Evolutionary conservation across 1,140 invertebrate genomes (phyloP).

Genomic region (Galleria mellonella): DNA sequence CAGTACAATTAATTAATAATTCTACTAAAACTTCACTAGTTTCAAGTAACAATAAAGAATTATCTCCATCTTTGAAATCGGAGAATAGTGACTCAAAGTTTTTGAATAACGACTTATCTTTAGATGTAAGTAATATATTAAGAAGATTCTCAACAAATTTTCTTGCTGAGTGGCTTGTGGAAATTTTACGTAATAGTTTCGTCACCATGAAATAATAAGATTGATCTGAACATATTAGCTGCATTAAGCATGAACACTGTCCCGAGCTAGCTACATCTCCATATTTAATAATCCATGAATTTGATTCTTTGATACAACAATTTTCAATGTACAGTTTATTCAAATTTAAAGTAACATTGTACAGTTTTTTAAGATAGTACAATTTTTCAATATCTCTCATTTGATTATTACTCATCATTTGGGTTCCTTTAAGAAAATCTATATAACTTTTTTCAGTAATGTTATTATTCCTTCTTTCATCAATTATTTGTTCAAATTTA

Average conservation of each 20-base stretch:
- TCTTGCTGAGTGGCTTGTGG: slow-evolving; percentile 34
- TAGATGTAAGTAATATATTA: slow-evolving; percentile 2
- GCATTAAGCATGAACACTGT: slow-evolving; percentile 29
- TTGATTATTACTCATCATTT: slow-evolving; percentile 31
- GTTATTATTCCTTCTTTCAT: slow-evolving; percentile 14
- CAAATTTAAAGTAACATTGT: slow-evolving; percentile 32
- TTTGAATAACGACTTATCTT: not conserved
- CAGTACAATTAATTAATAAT: slow-evolving; percentile 38
- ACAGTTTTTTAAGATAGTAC: slow-evolving; percentile 59
- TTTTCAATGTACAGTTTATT: slow-evolving; percentile 44
- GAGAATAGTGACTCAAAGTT: slow-evolving; percentile 24
- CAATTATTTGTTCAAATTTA: slow-evolving; percentile 58
- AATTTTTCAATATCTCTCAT: slow-evolving; percentile 47
- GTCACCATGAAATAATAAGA: slow-evolving; percentile 28
- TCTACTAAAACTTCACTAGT: slow-evolving; percentile 40
- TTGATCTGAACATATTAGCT: slow-evolving; percentile 28
- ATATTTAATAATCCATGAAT: slow-evolving; percentile 25
- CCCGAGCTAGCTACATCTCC: slow-evolving; percentile 24
- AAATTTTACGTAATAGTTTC: slow-evolving; percentile 31
- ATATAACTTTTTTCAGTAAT: slow-evolving; percentile 52
- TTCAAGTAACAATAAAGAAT: slow-evolving; percentile 34
- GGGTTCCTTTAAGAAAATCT: slow-evolving; percentile 57
- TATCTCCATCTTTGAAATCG: slow-evolving; percentile 44
- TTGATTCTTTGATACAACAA: slow-evolving; percentile 17
- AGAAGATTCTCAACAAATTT: slow-evolving; percentile 44